Evolutionary conservation across 2,113 vertebrate genomes (phyloP).

Genomic region (Ammospiza caudacuta): DNA sequence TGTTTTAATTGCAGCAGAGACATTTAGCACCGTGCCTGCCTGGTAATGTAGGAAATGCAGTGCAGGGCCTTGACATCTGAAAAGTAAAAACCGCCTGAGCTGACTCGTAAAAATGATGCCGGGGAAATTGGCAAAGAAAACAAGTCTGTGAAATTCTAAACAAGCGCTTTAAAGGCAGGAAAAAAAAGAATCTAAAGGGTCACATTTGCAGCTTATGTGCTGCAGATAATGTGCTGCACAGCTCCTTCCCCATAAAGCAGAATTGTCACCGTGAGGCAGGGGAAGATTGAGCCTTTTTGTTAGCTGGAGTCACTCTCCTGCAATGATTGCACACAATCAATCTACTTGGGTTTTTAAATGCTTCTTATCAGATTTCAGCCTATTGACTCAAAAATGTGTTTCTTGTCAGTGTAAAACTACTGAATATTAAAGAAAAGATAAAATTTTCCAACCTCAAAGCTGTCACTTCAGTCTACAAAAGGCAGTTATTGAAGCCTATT

Average conservation of each 20-base stretch:
- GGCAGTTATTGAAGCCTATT: constrained; percentile 25
- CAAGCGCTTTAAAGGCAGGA: constrained; percentile 27
- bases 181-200: constrained; percentile 5
- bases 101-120: not conserved
- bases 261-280: not conserved
- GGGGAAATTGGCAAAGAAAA: constrained; percentile 37
- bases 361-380: constrained; percentile 54
- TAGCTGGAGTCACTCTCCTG: constrained; percentile 1
- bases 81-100: constrained; percentile 19
- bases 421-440: constrained; percentile 38
- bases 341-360: constrained; percentile 37
- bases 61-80: constrained; percentile 32
- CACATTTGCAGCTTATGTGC: constrained; percentile 24
- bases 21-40: constrained; percentile 18
- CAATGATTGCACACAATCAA: not conserved
- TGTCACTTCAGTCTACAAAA: constrained; percentile 36
- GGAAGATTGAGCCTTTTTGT: constrained; percentile 13
- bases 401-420: not conserved
- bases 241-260: not conserved
- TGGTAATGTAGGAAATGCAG: not conserved
- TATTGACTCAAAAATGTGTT: constrained; percentile 31
- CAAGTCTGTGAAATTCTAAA: constrained; percentile 43
- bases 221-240: constrained; percentile 2
- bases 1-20: constrained; percentile 48
- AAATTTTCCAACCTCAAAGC: not conserved